A percentile compares a stretch with the other conserved stretches of the same genome.
Evolutionary conservation across 2,797 vertebrate genomes (phyloP).

Genomic region (Steatocranus sp.): DNA sequence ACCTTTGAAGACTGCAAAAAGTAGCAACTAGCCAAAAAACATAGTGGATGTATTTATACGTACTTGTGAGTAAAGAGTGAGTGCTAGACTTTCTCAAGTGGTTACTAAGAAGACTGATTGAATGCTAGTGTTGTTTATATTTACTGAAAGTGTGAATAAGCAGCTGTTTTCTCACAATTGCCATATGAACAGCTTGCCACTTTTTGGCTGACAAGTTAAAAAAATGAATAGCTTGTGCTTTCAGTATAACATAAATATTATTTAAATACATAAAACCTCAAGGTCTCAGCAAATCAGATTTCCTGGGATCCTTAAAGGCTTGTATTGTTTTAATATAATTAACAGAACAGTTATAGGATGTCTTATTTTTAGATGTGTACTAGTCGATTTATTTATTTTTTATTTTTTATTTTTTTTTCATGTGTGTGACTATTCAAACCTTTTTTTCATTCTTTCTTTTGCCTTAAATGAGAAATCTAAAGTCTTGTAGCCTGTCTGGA

Average conservation of each 20-base stretch:
- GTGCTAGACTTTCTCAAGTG: neutral
- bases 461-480: conserved; percentile 17
- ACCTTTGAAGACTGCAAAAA: neutral
- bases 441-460: neutral
- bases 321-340: neutral
- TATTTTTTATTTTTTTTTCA: accelerated
- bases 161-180: neutral
- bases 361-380: neutral
- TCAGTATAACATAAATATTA: neutral
- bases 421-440: neutral
- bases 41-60: neutral
- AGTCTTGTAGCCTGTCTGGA: conserved; percentile 36
- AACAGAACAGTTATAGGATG: neutral
- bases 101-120: neutral
- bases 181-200: neutral
- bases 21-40: neutral
- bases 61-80: neutral
- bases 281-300: neutral
- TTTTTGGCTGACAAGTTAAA: neutral
- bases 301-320: neutral
- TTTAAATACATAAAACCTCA: neutral
- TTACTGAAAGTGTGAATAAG: neutral
- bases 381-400: neutral
- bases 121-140: neutral
- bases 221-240: neutral